Conservation (phyloP, 2,113 vertebrate genomes). For the Pomatostomus ruficeps region DNA sequence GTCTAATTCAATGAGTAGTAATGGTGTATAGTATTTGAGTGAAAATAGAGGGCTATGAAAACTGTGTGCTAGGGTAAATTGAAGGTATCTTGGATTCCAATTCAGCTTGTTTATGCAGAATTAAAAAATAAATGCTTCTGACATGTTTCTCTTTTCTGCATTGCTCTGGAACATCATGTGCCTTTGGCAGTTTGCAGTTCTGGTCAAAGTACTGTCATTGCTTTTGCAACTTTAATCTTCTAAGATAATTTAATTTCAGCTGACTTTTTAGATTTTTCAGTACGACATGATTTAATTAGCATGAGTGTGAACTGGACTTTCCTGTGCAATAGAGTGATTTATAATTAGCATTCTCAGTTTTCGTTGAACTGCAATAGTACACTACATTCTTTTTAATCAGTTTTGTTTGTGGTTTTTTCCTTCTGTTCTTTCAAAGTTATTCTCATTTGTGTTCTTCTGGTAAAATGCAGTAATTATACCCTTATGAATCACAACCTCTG, state of each 20-base stretch:
- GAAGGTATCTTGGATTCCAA: background rate
- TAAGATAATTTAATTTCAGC: conserved; percentile 34
- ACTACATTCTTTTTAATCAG: background rate
- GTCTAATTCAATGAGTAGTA: background rate
- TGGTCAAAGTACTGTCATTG: background rate
- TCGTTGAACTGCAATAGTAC: background rate
- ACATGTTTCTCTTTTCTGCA: conserved; percentile 13
- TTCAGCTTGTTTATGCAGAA: background rate
- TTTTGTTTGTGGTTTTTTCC: background rate
- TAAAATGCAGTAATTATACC: conserved; percentile 48
- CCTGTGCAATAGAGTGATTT: background rate
- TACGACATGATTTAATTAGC: conserved; percentile 17
- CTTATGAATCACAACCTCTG: conserved; percentile 6
- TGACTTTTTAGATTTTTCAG: conserved; percentile 8
- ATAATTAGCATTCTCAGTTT: background rate
- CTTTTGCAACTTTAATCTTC: conserved; percentile 2
- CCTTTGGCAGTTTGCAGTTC: conserved; percentile 51
- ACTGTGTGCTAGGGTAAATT: background rate
- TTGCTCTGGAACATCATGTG: conserved; percentile 28
- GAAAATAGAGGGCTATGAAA: background rate
- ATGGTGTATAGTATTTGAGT: background rate
- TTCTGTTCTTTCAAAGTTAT: conserved; percentile 20
- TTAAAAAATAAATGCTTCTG: conserved; percentile 37
- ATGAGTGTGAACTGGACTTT: background rate
- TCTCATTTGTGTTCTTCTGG: background rate